phyloP scores from a whole-genome alignment of 1,140 invertebrate species.

The Drosophila santomea region DNA sequence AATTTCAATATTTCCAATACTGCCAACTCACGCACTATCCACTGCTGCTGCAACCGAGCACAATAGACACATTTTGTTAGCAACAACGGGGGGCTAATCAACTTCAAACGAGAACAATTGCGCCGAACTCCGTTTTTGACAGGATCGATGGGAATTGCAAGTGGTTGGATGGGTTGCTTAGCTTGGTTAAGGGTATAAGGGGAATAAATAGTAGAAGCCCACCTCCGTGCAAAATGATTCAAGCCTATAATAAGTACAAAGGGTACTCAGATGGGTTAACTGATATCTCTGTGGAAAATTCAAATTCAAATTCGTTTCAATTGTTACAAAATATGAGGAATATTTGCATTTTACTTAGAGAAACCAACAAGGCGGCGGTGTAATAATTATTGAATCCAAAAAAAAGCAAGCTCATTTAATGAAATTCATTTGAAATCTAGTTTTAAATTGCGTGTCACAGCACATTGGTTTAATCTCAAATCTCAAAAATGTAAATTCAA shows the following conservation, averaged over 20 bases:
- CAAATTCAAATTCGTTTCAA: conserved; percentile 3
- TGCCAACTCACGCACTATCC: conserved; percentile 66
- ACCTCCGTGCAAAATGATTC: conserved; percentile 33
- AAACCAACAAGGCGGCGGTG: no score
- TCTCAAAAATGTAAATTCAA: neutral
- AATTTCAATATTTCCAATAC: conserved; percentile 60
- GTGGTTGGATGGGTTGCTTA: neutral
- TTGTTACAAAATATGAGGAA: neutral
- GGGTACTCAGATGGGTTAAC: neutral
- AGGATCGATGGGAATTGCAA: conserved; percentile 53
- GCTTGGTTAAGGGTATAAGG: neutral
- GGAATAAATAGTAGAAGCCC: conserved; percentile 8
- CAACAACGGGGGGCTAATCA: conserved; percentile 79
- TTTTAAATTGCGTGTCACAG: neutral
- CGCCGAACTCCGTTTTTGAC: conserved; percentile 40
- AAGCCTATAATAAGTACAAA: conserved; percentile 23
- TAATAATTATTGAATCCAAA: no score
- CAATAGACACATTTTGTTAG: conserved; percentile 79
- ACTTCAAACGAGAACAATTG: conserved; percentile 74
- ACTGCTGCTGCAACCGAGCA: conserved; percentile 35
- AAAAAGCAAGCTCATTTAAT: no score
- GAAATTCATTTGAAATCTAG: neutral
- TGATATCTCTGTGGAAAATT: conserved; percentile 1
- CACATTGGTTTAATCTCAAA: neutral
- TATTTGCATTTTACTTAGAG: neutral